Percentiles rank a stretch among this genome's conserved stretches.
Evolutionary conservation across 2,888 invertebrate genomes (phyloP).

Genomic region (Monochamus alternatus): DNA sequence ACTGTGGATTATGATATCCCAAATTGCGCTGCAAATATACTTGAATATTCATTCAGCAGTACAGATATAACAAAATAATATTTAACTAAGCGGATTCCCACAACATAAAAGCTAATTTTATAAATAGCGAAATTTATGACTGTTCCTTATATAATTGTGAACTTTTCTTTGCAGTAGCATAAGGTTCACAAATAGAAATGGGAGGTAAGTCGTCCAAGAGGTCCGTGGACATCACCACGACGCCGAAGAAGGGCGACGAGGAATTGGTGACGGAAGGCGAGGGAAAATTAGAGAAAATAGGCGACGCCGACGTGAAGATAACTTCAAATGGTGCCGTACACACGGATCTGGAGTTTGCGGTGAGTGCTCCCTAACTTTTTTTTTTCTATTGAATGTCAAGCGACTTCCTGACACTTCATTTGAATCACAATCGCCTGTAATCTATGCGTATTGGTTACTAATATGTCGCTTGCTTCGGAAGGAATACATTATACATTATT

Average conservation of each 20-base stretch:
- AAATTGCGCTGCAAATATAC: no score
- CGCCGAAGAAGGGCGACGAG: constrained; percentile 72
- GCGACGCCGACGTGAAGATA: constrained; percentile 81
- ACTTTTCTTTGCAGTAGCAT: constrained; percentile 57
- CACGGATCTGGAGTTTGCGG: constrained; percentile 75
- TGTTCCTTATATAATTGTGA: not conserved
- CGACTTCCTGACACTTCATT: constrained; percentile 27
- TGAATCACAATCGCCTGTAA: constrained; percentile 28
- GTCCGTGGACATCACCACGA: constrained; percentile 89
- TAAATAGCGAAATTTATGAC: no score
- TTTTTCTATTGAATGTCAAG: constrained; percentile 16
- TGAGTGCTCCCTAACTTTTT: constrained; percentile 65
- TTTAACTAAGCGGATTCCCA: no score
- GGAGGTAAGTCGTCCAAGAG: constrained; percentile 91
- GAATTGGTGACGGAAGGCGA: constrained; percentile 75
- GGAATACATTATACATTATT: constrained; percentile 20
- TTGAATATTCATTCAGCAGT: no score
- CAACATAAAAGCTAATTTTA: no score
- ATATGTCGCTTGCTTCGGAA: constrained; percentile 9
- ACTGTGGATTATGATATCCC: no score
- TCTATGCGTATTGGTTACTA: constrained; percentile 18
- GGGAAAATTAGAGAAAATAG: constrained; percentile 83
- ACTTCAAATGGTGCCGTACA: constrained; percentile 80
- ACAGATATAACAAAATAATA: no score
- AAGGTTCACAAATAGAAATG: constrained; percentile 73